These are phyloP conservation scores for Chrysomela aeneicollis DNA, from an alignment of 2,888 invertebrate species.

Conservation along the genomic window DNA sequence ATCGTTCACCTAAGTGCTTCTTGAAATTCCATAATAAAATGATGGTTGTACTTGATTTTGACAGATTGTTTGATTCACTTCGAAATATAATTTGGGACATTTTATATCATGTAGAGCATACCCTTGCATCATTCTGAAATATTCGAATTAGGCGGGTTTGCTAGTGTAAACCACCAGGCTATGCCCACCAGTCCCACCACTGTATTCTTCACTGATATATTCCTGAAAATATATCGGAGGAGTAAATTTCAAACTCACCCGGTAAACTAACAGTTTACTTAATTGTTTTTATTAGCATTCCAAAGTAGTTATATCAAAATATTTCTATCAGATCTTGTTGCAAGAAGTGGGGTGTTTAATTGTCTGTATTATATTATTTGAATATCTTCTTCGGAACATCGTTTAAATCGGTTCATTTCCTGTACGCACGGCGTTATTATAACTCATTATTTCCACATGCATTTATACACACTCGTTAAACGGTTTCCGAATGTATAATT, in stretches of 20 bases:
- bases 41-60: too few species aligned
- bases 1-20: too few species aligned
- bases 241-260: neutral
- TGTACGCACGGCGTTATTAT: conserved; percentile 34
- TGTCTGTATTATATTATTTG: conserved; percentile 44
- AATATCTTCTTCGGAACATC: conserved; percentile 39
- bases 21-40: too few species aligned
- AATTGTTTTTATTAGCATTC: conserved; percentile 42
- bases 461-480: conserved; percentile 36
- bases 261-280: conserved; percentile 15
- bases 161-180: too few species aligned
- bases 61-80: too few species aligned
- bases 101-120: too few species aligned
- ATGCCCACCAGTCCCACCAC: too few species aligned
- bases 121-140: too few species aligned
- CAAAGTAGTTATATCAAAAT: conserved; percentile 40
- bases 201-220: too few species aligned
- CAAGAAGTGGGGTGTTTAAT: conserved; percentile 43
- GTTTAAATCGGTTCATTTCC: conserved; percentile 41
- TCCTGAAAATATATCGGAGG: too few species aligned
- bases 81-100: too few species aligned
- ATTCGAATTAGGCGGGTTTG: too few species aligned
- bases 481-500: conserved; percentile 30
- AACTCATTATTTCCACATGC: conserved; percentile 32
- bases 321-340: conserved; percentile 33